phyloP scores from a whole-genome alignment of 1,140 invertebrate genomes.

The Agrypnia vestita region DNA sequence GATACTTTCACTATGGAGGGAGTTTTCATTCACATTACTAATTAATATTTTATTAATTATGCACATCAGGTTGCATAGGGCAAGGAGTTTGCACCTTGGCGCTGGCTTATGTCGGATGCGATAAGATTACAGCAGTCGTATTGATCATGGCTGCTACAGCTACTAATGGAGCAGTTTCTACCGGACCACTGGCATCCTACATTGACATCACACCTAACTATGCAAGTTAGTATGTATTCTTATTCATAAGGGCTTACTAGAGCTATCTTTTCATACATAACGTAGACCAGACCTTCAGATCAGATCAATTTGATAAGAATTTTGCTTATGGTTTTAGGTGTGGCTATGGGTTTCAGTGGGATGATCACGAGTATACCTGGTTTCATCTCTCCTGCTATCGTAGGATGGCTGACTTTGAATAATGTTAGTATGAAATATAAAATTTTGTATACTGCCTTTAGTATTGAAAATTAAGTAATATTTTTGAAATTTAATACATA shows the following conservation, averaged over 20 bases:
- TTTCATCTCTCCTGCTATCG: slow-evolving; percentile 76
- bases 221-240: slow-evolving; percentile 68
- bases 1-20: too few species aligned
- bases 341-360: slow-evolving; percentile 76
- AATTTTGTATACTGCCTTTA: neutral
- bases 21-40: too few species aligned
- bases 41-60: too few species aligned
- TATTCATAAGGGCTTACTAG: neutral
- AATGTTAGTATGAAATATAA: slow-evolving; percentile 69
- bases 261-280: too few species aligned
- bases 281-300: too few species aligned
- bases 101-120: slow-evolving; percentile 77
- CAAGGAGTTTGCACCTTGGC: slow-evolving; percentile 75
- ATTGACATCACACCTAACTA: slow-evolving; percentile 82
- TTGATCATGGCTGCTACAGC: slow-evolving; percentile 77
- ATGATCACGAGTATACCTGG: slow-evolving; percentile 72
- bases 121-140: slow-evolving; percentile 74
- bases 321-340: slow-evolving; percentile 62
- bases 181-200: slow-evolving; percentile 76
- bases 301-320: too few species aligned
- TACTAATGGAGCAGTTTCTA: slow-evolving; percentile 78
- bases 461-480: too few species aligned
- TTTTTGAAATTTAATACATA: too few species aligned
- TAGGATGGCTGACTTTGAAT: slow-evolving; percentile 75
- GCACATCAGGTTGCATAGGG: slow-evolving; percentile 67